Evolutionary conservation across 2,888 invertebrate genomes (phyloP), one percentile per base, ranked within the genome.

Genomic region (Leptopilina myrica): DNA sequence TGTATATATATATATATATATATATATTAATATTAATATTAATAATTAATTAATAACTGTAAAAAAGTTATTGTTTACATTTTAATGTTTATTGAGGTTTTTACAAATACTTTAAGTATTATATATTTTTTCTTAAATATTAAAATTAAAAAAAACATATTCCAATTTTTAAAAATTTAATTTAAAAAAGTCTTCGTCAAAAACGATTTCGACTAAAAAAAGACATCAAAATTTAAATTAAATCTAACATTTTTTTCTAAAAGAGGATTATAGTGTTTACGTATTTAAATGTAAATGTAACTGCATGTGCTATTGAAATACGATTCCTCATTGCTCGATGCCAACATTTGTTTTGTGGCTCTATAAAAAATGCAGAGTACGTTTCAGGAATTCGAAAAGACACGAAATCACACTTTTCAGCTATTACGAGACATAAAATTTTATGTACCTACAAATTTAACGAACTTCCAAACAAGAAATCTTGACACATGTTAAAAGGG

Each of bases 301-400:
- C 69, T 49, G 26, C 12, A 69, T 69, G 64, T 40, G 33, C 20
- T 26, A 49, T 69, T 14, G 33, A n/a, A 69, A 56, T 12, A 4
- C 49, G 26, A 26, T 56, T 9, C n/a, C 53, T 73, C 73, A 73
- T 73, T 73, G 53, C 73, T 73, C 56, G 33, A 56, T 56, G 56
- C 73, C 73, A 73, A 33, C 69, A 43, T 73, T 73, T 53, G 53
- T 73, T 73, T 69, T 73, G 73, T 73, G 73, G n/a, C 53, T 56
- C 53, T 26, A 73, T 73, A 73, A 73, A 73, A 73, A 73, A 73
- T 56, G 53, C 69, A 53, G 20, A 69, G 69, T 53, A 33, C 33
- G 53, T 73, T 33, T n/a, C 56, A 53, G 53, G 33, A 73, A 73
- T 73, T 56, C 73, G 73, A 73, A 73, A 73, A 33, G 53, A 73